A percentile compares a stretch with the other conserved stretches of the same genome.
Conservation (phyloP, 2,113 vertebrate species). For the Procavia capensis region DNA sequence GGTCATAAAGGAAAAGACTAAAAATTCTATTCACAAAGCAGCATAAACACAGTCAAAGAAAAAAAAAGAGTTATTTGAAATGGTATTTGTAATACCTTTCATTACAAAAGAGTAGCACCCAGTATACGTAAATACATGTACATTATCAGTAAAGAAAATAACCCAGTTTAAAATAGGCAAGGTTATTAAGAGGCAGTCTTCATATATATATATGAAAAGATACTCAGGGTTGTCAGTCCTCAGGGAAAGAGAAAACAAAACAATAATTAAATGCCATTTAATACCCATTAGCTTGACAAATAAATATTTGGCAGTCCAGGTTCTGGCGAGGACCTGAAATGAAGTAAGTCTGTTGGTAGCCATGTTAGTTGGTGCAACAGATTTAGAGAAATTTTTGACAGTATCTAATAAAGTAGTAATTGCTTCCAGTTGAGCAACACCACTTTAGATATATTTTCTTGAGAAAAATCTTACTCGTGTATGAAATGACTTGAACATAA, state of each 20-base stretch:
- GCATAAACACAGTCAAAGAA: not conserved
- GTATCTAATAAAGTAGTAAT: not conserved
- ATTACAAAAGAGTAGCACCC: not conserved
- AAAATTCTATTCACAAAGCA: constrained; percentile 11
- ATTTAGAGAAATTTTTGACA: constrained; percentile 44
- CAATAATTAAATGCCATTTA: constrained; percentile 39
- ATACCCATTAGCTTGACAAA: constrained; percentile 28
- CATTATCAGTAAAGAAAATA: not conserved
- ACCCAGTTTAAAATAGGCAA: not conserved
- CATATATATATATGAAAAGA: not conserved
- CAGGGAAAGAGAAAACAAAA: constrained; percentile 38
- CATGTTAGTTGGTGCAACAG: not conserved
- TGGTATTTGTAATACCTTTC: not conserved
- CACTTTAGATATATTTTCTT: not conserved
- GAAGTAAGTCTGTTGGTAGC: constrained; percentile 4
- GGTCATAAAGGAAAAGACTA: constrained; percentile 11
- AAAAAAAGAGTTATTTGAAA: not conserved
- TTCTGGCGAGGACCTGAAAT: not conserved
- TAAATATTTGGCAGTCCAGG: constrained; percentile 9
- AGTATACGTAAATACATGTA: not conserved
- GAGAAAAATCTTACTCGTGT: not conserved
- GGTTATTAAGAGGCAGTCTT: not conserved
- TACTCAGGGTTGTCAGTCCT: not conserved
- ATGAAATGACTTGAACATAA: not conserved
- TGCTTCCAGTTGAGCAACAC: not conserved